A percentile compares a stretch with the other conserved stretches of the same genome.
Conservation (phyloP, 2,888 invertebrate genomes). For the Eupithecia tripunctaria region DNA sequence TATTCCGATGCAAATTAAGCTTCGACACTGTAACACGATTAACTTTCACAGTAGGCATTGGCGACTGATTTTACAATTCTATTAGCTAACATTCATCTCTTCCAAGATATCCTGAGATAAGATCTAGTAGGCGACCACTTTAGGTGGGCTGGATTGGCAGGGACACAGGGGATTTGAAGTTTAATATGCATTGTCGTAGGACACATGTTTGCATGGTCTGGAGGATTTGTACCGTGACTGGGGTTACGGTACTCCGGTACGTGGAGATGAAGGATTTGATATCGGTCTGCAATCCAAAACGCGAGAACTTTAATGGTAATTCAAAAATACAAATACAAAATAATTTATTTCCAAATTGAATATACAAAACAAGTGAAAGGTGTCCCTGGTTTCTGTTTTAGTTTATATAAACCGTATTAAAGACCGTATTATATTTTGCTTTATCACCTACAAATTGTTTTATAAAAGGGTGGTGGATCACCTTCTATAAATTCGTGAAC, state of each 20-base stretch:
- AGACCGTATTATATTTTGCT: no score
- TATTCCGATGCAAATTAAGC: conserved; percentile 21
- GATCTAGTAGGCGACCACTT: conserved; percentile 17
- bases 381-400: no score
- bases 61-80: conserved; percentile 44
- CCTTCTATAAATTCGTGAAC: no score
- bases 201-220: neutral
- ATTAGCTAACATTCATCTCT: conserved; percentile 36
- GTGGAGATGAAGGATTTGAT: neutral
- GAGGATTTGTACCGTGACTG: neutral
- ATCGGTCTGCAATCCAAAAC: neutral
- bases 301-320: neutral
- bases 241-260: neutral
- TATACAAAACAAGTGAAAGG: no score
- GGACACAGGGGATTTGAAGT: neutral
- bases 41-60: conserved; percentile 34
- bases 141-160: conserved; percentile 3
- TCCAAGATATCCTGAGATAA: conserved; percentile 29
- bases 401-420: no score
- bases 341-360: no score
- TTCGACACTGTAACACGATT: conserved; percentile 24
- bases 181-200: neutral
- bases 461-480: no score
- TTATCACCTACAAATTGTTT: no score
- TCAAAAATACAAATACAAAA: no score